Percentiles rank a stretch among this genome's conserved stretches.
phyloP scores from a whole-genome alignment of 2,888 invertebrate species.

The Brachyptera putata region DNA sequence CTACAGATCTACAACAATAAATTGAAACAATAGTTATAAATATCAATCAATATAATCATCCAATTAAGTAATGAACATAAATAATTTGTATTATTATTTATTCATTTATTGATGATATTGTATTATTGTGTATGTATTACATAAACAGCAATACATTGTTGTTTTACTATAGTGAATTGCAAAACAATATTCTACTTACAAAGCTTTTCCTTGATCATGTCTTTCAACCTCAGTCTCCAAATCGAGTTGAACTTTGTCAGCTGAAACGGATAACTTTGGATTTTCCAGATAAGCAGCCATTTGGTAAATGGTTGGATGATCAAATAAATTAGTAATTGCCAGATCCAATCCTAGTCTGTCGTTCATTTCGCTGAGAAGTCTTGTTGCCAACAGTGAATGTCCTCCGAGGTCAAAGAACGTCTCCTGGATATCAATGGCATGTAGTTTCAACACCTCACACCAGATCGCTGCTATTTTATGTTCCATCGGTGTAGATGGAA shows the following conservation, averaged over 20 bases:
- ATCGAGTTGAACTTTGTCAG: constrained; percentile 17
- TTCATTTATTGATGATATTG: too few species aligned
- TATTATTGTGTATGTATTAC: too few species aligned
- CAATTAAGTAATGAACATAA: too few species aligned
- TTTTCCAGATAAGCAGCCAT: constrained; percentile 33
- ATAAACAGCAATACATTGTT: too few species aligned
- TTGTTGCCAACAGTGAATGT: constrained; percentile 37
- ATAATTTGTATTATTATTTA: too few species aligned
- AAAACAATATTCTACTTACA: constrained; percentile 25
- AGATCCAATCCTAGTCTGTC: constrained; percentile 31
- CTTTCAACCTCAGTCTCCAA: constrained; percentile 28
- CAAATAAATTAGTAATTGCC: constrained; percentile 33
- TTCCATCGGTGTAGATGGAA: constrained; percentile 33
- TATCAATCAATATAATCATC: too few species aligned
- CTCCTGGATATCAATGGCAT: constrained; percentile 35
- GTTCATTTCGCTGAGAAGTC: constrained; percentile 35
- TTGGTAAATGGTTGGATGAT: constrained; percentile 34
- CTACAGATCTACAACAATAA: too few species aligned
- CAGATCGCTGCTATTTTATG: constrained; percentile 34
- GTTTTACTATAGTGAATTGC: too few species aligned
- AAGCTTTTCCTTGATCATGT: constrained; percentile 25
- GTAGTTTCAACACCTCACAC: constrained; percentile 34
- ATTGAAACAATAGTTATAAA: too few species aligned
- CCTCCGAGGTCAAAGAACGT: constrained; percentile 39
- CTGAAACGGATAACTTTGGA: background rate